Conservation (phyloP, 2,888 invertebrate genomes). For the Brassicogethes aeneus region DNA sequence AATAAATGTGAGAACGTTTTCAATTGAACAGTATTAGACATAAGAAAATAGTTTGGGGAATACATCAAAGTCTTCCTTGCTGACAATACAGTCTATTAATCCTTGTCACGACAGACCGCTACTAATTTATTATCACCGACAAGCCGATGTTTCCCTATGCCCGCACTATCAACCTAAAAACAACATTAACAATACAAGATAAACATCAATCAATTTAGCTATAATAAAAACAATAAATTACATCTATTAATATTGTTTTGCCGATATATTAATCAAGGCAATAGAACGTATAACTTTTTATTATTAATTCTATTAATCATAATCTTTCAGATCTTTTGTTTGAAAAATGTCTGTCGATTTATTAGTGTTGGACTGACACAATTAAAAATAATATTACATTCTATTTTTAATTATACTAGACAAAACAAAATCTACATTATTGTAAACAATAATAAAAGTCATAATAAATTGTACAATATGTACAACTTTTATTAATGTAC, state of each 20-base stretch:
- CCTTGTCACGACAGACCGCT: constrained; percentile 37
- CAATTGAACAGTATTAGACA: constrained; percentile 35
- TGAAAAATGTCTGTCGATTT: no score
- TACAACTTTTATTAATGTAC: no score
- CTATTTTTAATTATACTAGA: no score
- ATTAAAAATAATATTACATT: no score
- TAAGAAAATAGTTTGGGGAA: constrained; percentile 32
- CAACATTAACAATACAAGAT: constrained; percentile 32
- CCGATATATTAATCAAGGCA: constrained; percentile 21
- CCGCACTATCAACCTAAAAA: constrained; percentile 29
- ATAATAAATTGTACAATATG: no score
- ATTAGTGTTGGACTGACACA: no score
- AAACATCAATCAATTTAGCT: constrained; percentile 34
- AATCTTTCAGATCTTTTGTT: no score
- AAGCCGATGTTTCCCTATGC: background rate
- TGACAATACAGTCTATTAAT: constrained; percentile 42
- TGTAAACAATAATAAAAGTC: no score
- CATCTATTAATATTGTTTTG: constrained; percentile 25
- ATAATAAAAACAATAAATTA: constrained; percentile 29
- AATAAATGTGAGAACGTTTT: constrained; percentile 39
- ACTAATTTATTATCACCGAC: constrained; percentile 38
- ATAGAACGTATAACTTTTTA: constrained; percentile 4
- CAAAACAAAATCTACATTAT: no score
- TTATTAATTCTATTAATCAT: no score
- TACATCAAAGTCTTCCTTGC: constrained; percentile 40